These are phyloP conservation scores for Oreochromis grahami DNA, from an alignment of 2,797 vertebrate species.

Conservation along the genomic window DNA sequence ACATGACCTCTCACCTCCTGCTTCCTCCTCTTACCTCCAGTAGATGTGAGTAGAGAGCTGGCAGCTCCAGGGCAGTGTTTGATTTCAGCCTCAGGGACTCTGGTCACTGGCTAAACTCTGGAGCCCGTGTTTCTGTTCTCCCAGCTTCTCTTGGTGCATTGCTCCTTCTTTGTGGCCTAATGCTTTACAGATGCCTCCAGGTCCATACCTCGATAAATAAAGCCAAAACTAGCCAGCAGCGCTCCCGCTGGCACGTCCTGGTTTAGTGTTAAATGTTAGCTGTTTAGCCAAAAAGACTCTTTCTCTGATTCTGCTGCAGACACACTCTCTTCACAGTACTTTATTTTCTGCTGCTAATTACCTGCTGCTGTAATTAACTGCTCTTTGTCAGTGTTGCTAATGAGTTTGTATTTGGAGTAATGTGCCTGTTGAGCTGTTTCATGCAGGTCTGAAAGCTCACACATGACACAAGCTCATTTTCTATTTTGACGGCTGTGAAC, in stretches of 20 bases:
- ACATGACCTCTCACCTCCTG: constrained; percentile 1
- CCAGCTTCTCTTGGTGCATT: not conserved
- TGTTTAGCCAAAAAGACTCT: not conserved
- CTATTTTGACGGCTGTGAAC: not conserved
- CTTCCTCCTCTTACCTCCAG: constrained; percentile 24
- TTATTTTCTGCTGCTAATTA: not conserved
- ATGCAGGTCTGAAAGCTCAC: not conserved
- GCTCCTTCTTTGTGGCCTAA: constrained; percentile 33
- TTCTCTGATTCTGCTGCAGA: not conserved
- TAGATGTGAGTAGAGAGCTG: constrained; percentile 24
- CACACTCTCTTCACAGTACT: not conserved
- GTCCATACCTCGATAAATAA: constrained; percentile 14
- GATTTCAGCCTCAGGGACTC: constrained; percentile 55
- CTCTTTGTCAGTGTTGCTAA: not conserved
- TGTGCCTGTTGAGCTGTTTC: not conserved
- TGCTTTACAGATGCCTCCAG: constrained; percentile 60
- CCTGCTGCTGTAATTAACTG: not conserved
- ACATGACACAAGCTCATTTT: not conserved
- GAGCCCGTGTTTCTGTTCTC: constrained; percentile 18
- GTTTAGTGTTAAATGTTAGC: not conserved
- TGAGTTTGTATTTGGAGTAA: not conserved
- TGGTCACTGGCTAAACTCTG: constrained; percentile 44
- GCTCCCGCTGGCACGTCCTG: not conserved
- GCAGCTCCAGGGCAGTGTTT: constrained; percentile 45
- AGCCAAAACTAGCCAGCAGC: constrained; percentile 23